phyloP scores from a whole-genome alignment of 2,113 vertebrate species.

The Nymphicus hollandicus region DNA sequence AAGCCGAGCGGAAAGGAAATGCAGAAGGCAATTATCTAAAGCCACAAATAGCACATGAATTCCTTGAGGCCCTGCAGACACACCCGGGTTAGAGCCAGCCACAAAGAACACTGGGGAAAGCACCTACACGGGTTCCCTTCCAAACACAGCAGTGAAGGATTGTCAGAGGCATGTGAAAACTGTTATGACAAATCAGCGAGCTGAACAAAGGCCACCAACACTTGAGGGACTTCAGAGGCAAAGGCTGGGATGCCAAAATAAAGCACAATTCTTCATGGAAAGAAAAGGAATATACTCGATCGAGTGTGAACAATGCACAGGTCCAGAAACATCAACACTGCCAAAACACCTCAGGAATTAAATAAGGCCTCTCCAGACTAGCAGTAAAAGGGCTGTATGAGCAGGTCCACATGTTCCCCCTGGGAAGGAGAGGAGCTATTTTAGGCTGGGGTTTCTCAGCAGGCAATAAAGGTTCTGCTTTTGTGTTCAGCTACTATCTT shows the following conservation, averaged over 20 bases:
- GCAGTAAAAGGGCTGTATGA: background rate
- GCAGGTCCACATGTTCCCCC: background rate
- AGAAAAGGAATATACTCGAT: background rate
- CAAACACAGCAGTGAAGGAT: background rate
- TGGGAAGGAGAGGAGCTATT: background rate
- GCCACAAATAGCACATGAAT: background rate
- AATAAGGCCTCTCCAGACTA: background rate
- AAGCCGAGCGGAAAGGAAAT: background rate
- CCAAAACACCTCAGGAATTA: background rate
- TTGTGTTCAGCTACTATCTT: background rate
- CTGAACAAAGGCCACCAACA: background rate
- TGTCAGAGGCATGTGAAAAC: background rate
- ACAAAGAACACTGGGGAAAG: background rate
- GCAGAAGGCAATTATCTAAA: background rate
- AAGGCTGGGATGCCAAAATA: background rate
- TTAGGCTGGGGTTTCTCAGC: background rate
- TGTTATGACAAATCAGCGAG: background rate
- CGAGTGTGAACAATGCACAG: background rate
- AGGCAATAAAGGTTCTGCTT: background rate
- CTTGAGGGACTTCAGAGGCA: background rate
- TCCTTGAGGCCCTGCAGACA: background rate
- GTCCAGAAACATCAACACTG: background rate
- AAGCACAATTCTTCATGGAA: background rate
- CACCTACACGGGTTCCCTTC: background rate
- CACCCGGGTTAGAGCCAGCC: background rate